Conservation (phyloP, 1,140 invertebrate genomes). For the Eciton burchellii region DNA sequence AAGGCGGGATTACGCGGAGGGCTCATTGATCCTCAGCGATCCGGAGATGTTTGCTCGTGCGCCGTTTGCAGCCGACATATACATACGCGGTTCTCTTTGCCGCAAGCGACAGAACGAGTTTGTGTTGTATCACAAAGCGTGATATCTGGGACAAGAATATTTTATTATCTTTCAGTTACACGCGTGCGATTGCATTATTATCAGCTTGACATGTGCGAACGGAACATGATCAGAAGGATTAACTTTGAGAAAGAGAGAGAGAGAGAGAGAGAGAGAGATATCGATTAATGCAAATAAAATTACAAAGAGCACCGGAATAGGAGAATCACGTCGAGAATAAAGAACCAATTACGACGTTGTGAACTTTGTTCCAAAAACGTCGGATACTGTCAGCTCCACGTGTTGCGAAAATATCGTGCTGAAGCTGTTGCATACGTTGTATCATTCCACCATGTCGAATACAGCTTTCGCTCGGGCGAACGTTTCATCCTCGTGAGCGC, state of each 20-base stretch:
- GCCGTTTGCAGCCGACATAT: neutral
- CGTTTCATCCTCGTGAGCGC: neutral
- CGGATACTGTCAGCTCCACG: neutral
- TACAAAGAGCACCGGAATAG: neutral
- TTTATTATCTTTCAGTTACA: no score
- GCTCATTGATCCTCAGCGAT: neutral
- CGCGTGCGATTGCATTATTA: no score
- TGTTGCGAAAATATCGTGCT: neutral
- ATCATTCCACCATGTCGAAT: neutral
- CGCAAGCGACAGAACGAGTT: no score
- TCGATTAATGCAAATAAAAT: neutral
- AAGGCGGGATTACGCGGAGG: slow-evolving; percentile 11
- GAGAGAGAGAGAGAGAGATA: no score
- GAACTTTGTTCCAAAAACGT: neutral
- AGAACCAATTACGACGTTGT: neutral
- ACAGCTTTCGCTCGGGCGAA: neutral
- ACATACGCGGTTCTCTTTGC: no score
- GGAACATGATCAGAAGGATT: no score
- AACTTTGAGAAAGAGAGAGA: no score
- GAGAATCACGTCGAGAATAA: neutral
- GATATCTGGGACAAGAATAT: no score
- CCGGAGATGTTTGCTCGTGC: neutral
- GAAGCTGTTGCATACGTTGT: neutral
- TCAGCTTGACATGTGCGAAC: no score
- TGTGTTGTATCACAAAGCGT: no score